Percentiles rank a stretch among this genome's conserved stretches.
Conservation (phyloP, 1,140 invertebrate species). For the Paramacrobiotus metropolitanus region DNA sequence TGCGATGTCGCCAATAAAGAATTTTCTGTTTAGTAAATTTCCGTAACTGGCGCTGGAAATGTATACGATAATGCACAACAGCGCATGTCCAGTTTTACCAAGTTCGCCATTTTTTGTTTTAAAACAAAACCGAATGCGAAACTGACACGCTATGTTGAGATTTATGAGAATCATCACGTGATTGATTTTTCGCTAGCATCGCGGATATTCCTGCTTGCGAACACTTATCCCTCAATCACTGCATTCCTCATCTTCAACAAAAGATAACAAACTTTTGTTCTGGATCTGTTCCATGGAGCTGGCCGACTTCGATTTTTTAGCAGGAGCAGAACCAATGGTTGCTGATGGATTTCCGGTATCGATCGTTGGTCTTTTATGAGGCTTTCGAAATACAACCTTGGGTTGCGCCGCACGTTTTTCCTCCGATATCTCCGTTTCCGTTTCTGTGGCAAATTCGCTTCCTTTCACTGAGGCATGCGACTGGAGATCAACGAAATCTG, state of each 20-base stretch:
- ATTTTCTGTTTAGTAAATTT: too few species aligned
- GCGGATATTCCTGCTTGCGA: too few species aligned
- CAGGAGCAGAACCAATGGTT: not conserved
- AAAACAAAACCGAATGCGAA: too few species aligned
- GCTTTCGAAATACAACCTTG: not conserved
- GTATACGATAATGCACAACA: too few species aligned
- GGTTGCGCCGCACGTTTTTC: not conserved
- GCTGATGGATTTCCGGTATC: not conserved
- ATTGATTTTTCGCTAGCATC: too few species aligned
- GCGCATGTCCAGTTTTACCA: too few species aligned
- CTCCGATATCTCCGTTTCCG: not conserved
- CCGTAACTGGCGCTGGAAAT: too few species aligned
- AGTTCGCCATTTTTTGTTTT: too few species aligned
- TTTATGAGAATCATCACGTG: too few species aligned
- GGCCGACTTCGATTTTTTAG: not conserved
- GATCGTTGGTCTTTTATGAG: not conserved
- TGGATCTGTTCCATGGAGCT: not conserved
- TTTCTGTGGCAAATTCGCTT: not conserved
- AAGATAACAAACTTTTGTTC: not conserved
- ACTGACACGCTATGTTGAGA: too few species aligned
- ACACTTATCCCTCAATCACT: too few species aligned
- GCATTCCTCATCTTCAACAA: not conserved
- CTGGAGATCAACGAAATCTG: not conserved
- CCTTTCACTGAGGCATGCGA: not conserved
- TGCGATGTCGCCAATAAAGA: too few species aligned